phyloP scores from a whole-genome alignment of 2,888 invertebrate species.

The Lycophotia porphyrea region DNA sequence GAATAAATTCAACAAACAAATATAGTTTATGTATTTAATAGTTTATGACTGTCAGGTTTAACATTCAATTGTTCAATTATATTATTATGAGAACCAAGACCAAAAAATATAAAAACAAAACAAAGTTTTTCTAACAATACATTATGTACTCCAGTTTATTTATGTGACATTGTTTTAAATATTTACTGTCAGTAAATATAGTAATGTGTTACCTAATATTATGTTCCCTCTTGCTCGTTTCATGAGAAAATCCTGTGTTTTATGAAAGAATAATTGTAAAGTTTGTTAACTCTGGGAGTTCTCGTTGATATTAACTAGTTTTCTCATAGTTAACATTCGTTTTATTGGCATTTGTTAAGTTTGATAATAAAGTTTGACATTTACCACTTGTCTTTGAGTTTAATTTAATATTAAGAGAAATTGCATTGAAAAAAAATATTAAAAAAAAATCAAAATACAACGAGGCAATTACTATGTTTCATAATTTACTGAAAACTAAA shows the following conservation, averaged over 20 bases:
- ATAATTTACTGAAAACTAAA: slow-evolving; percentile 8
- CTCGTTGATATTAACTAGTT: neutral
- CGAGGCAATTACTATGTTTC: slow-evolving; percentile 3
- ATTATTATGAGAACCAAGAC: slow-evolving; percentile 14
- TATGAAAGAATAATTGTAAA: neutral
- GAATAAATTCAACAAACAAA: no score
- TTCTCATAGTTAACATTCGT: slow-evolving; percentile 39
- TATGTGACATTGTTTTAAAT: slow-evolving; percentile 12
- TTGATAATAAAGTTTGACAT: neutral
- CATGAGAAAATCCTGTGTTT: slow-evolving; percentile 32
- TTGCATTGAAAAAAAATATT: neutral
- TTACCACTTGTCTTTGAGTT: neutral
- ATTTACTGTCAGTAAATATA: neutral
- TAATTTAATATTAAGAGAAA: neutral
- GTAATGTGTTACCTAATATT: slow-evolving; percentile 27
- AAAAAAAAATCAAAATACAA: neutral
- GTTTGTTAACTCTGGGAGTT: slow-evolving; percentile 17
- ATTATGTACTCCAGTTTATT: neutral
- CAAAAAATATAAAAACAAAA: neutral
- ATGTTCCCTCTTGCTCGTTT: neutral
- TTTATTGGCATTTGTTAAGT: slow-evolving; percentile 34
- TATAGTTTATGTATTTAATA: no score
- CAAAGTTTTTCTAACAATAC: neutral
- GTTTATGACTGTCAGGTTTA: neutral
- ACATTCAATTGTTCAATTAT: slow-evolving; percentile 6